Evolutionary conservation across 2,797 vertebrate species (phyloP), one percentile per base, ranked within the genome.

Genomic region (Eospalax fontanierii): DNA sequence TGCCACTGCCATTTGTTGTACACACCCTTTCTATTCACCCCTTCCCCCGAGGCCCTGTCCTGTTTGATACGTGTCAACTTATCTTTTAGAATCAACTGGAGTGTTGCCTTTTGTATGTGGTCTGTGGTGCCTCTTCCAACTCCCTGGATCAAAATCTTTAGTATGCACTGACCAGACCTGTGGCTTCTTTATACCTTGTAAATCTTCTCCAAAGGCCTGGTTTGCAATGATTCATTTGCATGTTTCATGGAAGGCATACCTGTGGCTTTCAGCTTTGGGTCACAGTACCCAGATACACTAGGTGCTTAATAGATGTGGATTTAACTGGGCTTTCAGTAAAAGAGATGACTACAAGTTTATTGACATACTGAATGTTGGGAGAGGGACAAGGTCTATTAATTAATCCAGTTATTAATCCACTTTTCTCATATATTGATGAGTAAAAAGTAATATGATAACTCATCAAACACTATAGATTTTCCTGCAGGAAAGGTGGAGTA

Each of bases 321-420:
- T 87, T 89, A 81, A 79, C 21, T 81, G 90, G 73, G 35, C 61
- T 95, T 86, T 76, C 66, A 38, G 33, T 50, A 35, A 89, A 65
- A 75, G 28, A 26, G 18, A 18, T 76, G 35, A 63, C n/a, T 28
- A 76, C 0, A 82, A 85, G 33, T 46, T 93, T 76, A 78, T 18
- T 24, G 66, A 94, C 19, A 91, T 4, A 1, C 28, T 11, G 88
- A 80, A 70, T 50, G 66, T 46, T 38, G 50, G 38, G 74, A 70
- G 59, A 94, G 57, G 88, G 91, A 14, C 66, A 30, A 82, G 82
- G 35, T 89, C 1, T 38, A 65, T 68, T 92, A 43, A 65, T n/a
- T n/a, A n/a, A n/a, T n/a, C n/a, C n/a, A n/a, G n/a, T n/a, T n/a
- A n/a, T n/a, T n/a, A n/a, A n/a, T n/a, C 21, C 14, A 50, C 19